Percentiles rank a stretch among this genome's conserved stretches.
Evolutionary conservation across 1,140 invertebrate genomes (phyloP).

Genomic region (Drosophila insularis): DNA sequence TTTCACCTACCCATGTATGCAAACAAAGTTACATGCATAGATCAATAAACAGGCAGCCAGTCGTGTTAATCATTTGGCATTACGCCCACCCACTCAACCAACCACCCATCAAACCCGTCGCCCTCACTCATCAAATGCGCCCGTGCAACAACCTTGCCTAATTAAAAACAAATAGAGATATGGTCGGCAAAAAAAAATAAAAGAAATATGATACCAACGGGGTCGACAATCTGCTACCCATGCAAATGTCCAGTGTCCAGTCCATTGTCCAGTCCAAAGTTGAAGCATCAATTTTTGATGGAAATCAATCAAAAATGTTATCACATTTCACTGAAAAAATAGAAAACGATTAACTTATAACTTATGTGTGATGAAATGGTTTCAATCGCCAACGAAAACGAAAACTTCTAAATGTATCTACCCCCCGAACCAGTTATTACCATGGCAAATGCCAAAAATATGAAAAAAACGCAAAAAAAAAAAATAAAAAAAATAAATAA

Average conservation of each 20-base stretch:
- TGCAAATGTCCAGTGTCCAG: neutral
- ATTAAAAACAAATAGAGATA: slow-evolving; percentile 17
- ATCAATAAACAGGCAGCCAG: slow-evolving; percentile 64
- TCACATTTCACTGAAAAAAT: neutral
- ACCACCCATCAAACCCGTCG: neutral
- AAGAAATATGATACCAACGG: neutral
- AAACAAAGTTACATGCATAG: slow-evolving; percentile 30
- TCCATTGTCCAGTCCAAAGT: neutral
- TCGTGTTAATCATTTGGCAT: slow-evolving; percentile 47
- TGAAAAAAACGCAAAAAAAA: slow-evolving; percentile 5
- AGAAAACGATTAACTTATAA: neutral
- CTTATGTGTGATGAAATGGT: too few species aligned
- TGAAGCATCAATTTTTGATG: neutral
- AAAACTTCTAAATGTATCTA: neutral
- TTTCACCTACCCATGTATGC: slow-evolving; percentile 37
- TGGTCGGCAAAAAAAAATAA: neutral
- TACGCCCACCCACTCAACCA: neutral
- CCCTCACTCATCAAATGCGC: slow-evolving; percentile 7
- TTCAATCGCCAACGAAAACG: too few species aligned
- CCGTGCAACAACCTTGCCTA: slow-evolving; percentile 17
- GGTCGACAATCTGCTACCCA: slow-evolving; percentile 1
- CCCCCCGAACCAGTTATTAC: slow-evolving; percentile 54
- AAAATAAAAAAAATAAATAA: neutral
- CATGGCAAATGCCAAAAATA: slow-evolving; percentile 52
- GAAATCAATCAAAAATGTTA: neutral